Evolutionary conservation across 53 echinoderm and acorn worm species (phyloP).

Genomic region (Pentamera pediparva): DNA sequence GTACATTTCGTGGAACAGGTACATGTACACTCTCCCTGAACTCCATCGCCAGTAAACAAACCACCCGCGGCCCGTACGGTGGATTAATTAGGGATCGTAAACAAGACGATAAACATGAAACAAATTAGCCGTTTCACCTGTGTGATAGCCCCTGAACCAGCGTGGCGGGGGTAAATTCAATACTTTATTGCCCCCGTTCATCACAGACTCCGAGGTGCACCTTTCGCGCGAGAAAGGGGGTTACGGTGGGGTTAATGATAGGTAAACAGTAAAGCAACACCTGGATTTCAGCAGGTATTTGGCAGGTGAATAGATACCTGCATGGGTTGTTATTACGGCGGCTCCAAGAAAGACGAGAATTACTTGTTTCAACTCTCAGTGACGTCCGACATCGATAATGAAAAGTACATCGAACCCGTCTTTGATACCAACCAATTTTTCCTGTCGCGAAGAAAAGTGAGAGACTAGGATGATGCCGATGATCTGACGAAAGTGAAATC

Average conservation of each 20-base stretch:
- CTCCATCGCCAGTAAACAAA: neutral
- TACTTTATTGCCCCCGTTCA: neutral
- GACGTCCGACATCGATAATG: no score
- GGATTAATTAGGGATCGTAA: constrained; percentile 24
- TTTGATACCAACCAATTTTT: no score
- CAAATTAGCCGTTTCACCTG: neutral
- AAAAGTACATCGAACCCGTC: no score
- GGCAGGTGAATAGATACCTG: neutral
- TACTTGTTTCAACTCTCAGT: no score
- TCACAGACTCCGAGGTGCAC: neutral
- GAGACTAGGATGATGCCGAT: no score
- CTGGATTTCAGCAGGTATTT: neutral
- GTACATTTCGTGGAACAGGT: neutral
- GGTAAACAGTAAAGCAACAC: neutral
- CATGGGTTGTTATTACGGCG: no score
- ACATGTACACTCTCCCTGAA: neutral
- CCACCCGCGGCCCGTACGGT: neutral
- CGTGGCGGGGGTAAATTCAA: neutral
- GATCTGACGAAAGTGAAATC: no score
- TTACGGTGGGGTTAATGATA: neutral
- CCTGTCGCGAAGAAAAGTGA: no score
- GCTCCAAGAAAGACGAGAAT: no score
- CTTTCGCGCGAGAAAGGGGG: neutral
- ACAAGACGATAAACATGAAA: neutral
- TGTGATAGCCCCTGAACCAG: constrained; percentile 6